Percentiles rank a stretch among this genome's conserved stretches.
Conservation (phyloP, 2,888 invertebrate genomes). For the Dinocampus coccinellae region DNA sequence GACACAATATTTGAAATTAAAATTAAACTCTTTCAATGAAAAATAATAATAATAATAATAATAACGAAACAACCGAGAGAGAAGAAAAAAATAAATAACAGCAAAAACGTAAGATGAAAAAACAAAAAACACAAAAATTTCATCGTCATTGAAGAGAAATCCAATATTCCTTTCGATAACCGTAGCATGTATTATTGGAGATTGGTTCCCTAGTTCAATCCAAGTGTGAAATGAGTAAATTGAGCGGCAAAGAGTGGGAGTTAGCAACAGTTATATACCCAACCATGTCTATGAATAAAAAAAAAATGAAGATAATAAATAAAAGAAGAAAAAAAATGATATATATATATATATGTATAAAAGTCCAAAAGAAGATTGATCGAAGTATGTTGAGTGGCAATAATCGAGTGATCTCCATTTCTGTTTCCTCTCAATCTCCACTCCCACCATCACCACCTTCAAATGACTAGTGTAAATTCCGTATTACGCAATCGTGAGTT, state of each 20-base stretch:
- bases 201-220: conserved; percentile 1
- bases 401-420: conserved; percentile 24
- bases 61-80: background rate
- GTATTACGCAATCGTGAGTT: conserved; percentile 33
- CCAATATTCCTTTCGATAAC: background rate
- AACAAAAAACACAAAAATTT: background rate
- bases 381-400: conserved; percentile 31
- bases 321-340: too few species aligned
- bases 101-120: too few species aligned
- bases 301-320: background rate
- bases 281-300: background rate
- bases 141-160: background rate
- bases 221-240: conserved; percentile 33
- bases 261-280: conserved; percentile 19
- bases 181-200: conserved; percentile 1
- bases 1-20: background rate
- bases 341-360: too few species aligned
- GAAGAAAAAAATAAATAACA: background rate
- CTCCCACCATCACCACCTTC: conserved; percentile 17
- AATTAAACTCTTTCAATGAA: too few species aligned
- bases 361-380: conserved; percentile 25
- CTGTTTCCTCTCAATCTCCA: too few species aligned
- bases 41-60: too few species aligned
- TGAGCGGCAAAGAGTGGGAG: conserved; percentile 25
- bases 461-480: conserved; percentile 34